phyloP scores from a whole-genome alignment of 2,113 vertebrate genomes.

The Labeo catla region DNA sequence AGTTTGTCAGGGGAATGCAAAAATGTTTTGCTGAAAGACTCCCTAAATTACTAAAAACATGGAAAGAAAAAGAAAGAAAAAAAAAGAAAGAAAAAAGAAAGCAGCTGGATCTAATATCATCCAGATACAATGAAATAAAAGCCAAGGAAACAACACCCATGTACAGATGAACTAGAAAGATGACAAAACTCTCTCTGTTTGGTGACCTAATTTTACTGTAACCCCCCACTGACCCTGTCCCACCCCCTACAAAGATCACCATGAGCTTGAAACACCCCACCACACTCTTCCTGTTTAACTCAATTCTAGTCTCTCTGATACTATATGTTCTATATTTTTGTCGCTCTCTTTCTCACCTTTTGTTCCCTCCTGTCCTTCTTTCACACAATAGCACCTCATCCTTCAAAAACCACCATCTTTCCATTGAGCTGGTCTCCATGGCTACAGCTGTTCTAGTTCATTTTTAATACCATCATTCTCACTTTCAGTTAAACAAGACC shows the following conservation, averaged over 20 bases:
- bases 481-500: constrained; percentile 15
- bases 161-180: constrained; percentile 31
- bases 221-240: not conserved
- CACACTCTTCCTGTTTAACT: not conserved
- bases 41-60: not conserved
- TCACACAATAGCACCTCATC: constrained; percentile 30
- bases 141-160: not conserved
- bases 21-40: not conserved
- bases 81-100: not conserved
- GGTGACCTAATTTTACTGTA: constrained; percentile 52
- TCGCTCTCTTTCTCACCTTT: constrained; percentile 1
- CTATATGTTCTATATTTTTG: not conserved
- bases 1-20: not conserved
- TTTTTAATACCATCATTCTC: not conserved
- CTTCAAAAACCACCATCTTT: constrained; percentile 33
- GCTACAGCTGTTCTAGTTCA: not conserved
- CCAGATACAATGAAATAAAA: not conserved
- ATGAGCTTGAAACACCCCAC: not conserved
- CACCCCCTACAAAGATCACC: not conserved
- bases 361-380: constrained; percentile 14
- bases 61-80: not conserved
- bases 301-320: not conserved
- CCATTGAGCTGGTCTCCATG: constrained; percentile 45
- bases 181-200: constrained; percentile 31
- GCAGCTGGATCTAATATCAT: not conserved